These are phyloP conservation scores for Girardinus metallicus DNA, from an alignment of 2,797 vertebrate species.

Conservation along the genomic window DNA sequence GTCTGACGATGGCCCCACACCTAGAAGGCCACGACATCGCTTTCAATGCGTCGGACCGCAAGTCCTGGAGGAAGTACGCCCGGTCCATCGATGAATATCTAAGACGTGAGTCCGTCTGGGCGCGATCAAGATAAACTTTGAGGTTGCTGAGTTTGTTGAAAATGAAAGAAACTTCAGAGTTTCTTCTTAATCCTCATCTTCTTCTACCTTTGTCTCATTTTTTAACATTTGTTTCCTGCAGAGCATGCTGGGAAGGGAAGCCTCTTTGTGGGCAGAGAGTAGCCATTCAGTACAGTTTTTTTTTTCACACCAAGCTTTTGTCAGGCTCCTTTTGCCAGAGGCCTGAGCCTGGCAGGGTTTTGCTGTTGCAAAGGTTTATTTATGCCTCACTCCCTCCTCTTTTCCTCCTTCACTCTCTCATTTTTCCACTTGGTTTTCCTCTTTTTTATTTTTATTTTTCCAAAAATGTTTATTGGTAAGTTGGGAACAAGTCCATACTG, in stretches of 20 bases:
- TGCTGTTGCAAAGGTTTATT: constrained; percentile 78
- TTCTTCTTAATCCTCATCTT: constrained; percentile 66
- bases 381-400: constrained; percentile 56
- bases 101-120: constrained; percentile 81
- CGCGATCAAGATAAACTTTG: not conserved
- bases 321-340: constrained; percentile 77
- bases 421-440: constrained; percentile 32
- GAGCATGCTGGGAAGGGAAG: constrained; percentile 81
- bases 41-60: constrained; percentile 89
- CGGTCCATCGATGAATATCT: constrained; percentile 89
- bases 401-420: constrained; percentile 28
- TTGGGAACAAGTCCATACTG: no score
- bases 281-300: constrained; percentile 68
- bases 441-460: constrained; percentile 8
- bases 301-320: constrained; percentile 77
- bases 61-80: constrained; percentile 90
- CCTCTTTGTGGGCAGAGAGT: constrained; percentile 79
- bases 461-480: no score
- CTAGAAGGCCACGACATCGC: constrained; percentile 87
- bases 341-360: constrained; percentile 73
- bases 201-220: constrained; percentile 64
- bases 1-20: constrained; percentile 93
- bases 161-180: constrained; percentile 37
- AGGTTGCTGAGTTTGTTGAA: constrained; percentile 41
- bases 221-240: constrained; percentile 67